Evolutionary conservation across 2,888 invertebrate species (phyloP).

Genomic region (Osmoderma eremita): DNA sequence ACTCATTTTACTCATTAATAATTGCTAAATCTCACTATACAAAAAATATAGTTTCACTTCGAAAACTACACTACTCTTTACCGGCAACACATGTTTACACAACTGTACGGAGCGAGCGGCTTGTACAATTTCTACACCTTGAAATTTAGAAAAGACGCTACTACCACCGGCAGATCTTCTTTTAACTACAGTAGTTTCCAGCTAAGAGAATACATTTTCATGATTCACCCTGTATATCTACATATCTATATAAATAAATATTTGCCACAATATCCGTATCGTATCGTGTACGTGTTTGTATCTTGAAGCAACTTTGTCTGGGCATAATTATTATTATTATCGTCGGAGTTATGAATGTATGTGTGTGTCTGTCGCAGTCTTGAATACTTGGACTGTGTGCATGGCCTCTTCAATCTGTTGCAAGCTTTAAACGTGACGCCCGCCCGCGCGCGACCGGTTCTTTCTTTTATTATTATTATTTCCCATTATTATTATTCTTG

Average conservation of each 20-base stretch:
- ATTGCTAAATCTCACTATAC: too few species aligned
- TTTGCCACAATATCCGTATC: conserved; percentile 40
- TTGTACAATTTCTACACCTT: too few species aligned
- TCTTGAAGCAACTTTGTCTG: conserved; percentile 40
- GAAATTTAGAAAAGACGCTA: too few species aligned
- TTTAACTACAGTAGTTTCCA: too few species aligned
- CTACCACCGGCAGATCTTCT: too few species aligned
- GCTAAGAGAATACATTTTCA: too few species aligned
- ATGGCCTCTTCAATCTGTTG: conserved; percentile 64
- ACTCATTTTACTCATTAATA: too few species aligned
- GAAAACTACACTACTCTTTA: too few species aligned
- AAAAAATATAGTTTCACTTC: too few species aligned
- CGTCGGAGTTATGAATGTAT: conserved; percentile 53
- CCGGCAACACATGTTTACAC: too few species aligned
- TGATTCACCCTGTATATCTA: conserved; percentile 31
- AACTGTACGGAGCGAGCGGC: too few species aligned
- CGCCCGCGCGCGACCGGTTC: conserved; percentile 48
- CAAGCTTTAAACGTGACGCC: conserved; percentile 53
- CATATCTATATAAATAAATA: conserved; percentile 21
- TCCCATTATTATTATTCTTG: not conserved
- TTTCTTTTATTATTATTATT: not conserved
- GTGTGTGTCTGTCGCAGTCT: conserved; percentile 65
- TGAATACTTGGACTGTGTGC: conserved; percentile 71
- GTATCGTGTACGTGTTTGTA: conserved; percentile 50
- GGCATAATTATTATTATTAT: conserved; percentile 29